Evolutionary conservation across 1,140 invertebrate species (phyloP).

Genomic region (Venturia canescens): DNA sequence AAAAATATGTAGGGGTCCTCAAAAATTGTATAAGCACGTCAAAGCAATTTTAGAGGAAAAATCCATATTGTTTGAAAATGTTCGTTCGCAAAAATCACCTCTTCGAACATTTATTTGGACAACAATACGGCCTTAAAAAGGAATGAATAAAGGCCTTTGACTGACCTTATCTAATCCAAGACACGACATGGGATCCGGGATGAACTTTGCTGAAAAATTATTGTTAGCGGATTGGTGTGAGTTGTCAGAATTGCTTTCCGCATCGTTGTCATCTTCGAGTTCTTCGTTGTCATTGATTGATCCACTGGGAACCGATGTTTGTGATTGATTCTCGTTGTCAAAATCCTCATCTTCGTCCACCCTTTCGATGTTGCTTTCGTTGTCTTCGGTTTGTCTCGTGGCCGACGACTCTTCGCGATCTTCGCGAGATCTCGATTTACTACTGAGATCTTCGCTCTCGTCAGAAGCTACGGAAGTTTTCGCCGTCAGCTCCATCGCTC

Average conservation of each 20-base stretch:
- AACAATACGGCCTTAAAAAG: too few species aligned
- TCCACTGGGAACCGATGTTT: slow-evolving; percentile 62
- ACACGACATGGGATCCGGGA: slow-evolving; percentile 67
- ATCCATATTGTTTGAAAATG: too few species aligned
- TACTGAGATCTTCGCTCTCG: slow-evolving; percentile 36
- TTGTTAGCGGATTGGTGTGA: slow-evolving; percentile 70
- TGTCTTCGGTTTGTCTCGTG: slow-evolving; percentile 58
- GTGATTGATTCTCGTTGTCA: slow-evolving; percentile 61
- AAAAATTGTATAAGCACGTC: too few species aligned
- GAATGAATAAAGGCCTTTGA: neutral
- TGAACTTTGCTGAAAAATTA: slow-evolving; percentile 64
- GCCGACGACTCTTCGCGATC: slow-evolving; percentile 29
- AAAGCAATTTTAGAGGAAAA: too few species aligned
- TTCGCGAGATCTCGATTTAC: slow-evolving; percentile 45
- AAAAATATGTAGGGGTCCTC: too few species aligned
- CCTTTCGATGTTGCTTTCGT: slow-evolving; percentile 68
- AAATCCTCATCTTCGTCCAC: slow-evolving; percentile 66
- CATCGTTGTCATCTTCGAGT: slow-evolving; percentile 69
- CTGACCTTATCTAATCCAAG: slow-evolving; percentile 71
- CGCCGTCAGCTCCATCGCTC: slow-evolving; percentile 65
- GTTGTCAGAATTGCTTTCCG: slow-evolving; percentile 67
- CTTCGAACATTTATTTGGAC: too few species aligned
- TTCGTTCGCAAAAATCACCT: too few species aligned
- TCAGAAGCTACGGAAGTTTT: slow-evolving; percentile 54
- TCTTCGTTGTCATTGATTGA: slow-evolving; percentile 68